These are phyloP conservation scores for Drosophila auraria DNA, from an alignment of 1,140 invertebrate species.

Conservation along the genomic window DNA sequence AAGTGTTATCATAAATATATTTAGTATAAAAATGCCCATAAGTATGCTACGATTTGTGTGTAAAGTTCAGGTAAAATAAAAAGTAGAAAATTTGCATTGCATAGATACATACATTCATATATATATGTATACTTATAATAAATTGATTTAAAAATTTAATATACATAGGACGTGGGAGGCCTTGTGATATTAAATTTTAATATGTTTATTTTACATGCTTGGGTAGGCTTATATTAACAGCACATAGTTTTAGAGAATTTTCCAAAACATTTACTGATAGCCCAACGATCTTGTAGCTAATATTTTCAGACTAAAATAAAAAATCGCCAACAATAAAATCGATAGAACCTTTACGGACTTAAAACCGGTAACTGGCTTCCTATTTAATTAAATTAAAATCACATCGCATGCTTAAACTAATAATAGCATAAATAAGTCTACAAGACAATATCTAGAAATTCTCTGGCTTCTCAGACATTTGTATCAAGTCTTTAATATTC, in stretches of 20 bases:
- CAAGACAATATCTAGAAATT: conserved; percentile 52
- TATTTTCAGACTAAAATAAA: not conserved
- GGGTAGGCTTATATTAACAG: no score
- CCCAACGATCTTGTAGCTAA: not conserved
- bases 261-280: not conserved
- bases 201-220: not conserved
- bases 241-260: not conserved
- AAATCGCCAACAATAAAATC: not conserved
- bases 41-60: not conserved
- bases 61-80: not conserved
- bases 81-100: not conserved
- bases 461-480: conserved; percentile 60
- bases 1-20: not conserved
- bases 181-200: not conserved
- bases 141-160: not conserved
- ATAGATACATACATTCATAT: not conserved
- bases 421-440: conserved; percentile 9
- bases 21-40: not conserved
- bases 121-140: not conserved
- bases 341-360: not conserved
- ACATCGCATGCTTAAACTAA: conserved; percentile 26
- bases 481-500: conserved; percentile 47
- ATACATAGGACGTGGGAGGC: not conserved
- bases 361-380: conserved; percentile 6
- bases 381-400: conserved; percentile 17